Evolutionary conservation across 2,113 vertebrate genomes (phyloP).

Genomic region (Hemicordylus capensis): DNA sequence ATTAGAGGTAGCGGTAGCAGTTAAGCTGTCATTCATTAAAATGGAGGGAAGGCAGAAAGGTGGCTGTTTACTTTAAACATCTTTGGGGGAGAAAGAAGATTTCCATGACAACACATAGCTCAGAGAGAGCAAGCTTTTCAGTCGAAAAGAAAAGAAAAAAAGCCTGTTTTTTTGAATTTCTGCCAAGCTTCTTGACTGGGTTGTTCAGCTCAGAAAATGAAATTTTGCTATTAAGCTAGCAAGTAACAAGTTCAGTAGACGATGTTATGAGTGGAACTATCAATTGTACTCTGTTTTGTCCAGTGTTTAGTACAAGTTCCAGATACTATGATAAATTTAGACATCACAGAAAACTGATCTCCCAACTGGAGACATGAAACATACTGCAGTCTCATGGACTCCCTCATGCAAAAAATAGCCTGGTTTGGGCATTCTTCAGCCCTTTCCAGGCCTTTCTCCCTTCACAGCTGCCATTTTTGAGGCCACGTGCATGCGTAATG

Average conservation of each 20-base stretch:
- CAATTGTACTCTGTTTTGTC: not conserved
- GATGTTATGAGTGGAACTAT: not conserved
- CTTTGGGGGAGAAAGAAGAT: slow-evolving; percentile 35
- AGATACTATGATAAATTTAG: not conserved
- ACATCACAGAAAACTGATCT: not conserved
- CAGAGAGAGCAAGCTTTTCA: not conserved
- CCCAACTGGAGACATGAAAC: not conserved
- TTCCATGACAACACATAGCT: slow-evolving; percentile 58
- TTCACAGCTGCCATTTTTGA: too few relatives aligned
- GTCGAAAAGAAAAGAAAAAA: not conserved
- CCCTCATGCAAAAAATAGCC: not conserved
- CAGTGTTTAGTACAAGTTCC: not conserved
- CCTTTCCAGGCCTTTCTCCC: too few relatives aligned
- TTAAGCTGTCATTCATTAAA: slow-evolving; percentile 66
- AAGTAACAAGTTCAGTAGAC: not conserved
- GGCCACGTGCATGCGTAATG: too few relatives aligned
- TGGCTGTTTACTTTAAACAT: slow-evolving; percentile 58
- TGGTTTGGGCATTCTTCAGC: too few relatives aligned
- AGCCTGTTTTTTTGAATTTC: slow-evolving; percentile 16
- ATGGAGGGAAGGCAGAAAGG: slow-evolving; percentile 59
- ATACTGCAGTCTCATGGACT: not conserved
- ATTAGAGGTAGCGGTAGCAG: slow-evolving; percentile 29
- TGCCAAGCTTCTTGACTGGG: slow-evolving; percentile 24
- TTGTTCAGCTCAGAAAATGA: slow-evolving; percentile 28
- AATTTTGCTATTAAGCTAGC: slow-evolving; percentile 23